These are phyloP conservation scores for Crotalus helleri DNA, from an alignment of 2,113 vertebrate species.

Conservation along the genomic window DNA sequence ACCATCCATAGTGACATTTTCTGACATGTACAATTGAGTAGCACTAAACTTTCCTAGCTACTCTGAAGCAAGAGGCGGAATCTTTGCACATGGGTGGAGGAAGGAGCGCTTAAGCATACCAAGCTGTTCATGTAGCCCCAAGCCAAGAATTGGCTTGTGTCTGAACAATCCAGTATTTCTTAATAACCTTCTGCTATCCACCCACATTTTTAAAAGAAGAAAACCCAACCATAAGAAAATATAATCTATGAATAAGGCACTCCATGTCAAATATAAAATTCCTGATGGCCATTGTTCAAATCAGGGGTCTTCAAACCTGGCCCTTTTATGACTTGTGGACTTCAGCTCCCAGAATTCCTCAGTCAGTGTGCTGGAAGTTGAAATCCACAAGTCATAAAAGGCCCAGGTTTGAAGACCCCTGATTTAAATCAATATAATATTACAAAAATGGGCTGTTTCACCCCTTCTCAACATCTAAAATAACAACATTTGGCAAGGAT, in stretches of 20 bases:
- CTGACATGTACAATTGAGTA: neutral
- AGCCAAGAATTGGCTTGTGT: neutral
- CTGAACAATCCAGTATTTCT: neutral
- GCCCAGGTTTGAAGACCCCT: too few relatives aligned
- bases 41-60: neutral
- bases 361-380: too few relatives aligned
- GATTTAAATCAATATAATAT: neutral
- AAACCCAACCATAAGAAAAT: neutral
- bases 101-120: neutral
- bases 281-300: neutral
- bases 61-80: neutral
- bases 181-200: neutral
- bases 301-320: too few relatives aligned
- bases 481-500: neutral
- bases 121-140: neutral
- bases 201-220: neutral
- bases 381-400: too few relatives aligned
- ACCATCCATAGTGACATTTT: neutral
- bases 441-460: neutral
- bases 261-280: neutral
- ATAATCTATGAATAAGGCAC: neutral
- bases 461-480: neutral
- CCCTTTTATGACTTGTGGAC: too few relatives aligned
- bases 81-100: neutral
- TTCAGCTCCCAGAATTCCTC: too few relatives aligned